Evolutionary conservation across 1,140 invertebrate species (phyloP), one percentile per base, ranked within the genome.

Genomic region (Phenacoccus solenopsis): DNA sequence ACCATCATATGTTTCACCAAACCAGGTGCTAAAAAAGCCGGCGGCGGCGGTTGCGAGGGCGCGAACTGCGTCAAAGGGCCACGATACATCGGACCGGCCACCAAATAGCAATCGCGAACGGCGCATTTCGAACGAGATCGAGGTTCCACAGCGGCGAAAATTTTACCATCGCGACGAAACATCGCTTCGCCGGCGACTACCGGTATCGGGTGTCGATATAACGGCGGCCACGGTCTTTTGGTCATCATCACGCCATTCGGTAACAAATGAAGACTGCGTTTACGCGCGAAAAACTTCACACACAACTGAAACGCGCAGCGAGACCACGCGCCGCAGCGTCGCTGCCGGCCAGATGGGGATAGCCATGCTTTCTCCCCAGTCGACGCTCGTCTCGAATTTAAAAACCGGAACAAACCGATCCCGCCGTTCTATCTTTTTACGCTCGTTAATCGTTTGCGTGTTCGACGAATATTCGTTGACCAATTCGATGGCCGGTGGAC

Each of bases 191-290:
- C 76, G 76, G 27, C 21, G 22, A 16, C 20, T 5, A 22, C 16
- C 22, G 59, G 59, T 27, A 79, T 74, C 9, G 76, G 75, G 2
- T 79, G 84, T 1, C 84, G 78, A 74, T 85, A 83, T 75, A 85
- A 79, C 73, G 84, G 81, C 0, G 85, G 84, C 84, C 85, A 86
- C 2, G 84, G 82, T 75, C 82, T 78, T 77, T 76, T 68, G 32
- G 69, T 32, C 70, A 68, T 67, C 59, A 64, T 64, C 25, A 27
- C 25, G 25, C 59, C 21, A 25, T 64, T 10, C 59, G 25, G n/a
- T n/a, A n/a, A n/a, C 59, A 20, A 25, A 3, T 10, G 59, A 64
- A 20, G 59, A 10, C 59, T 24, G n/a, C 13, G 22, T 25, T 9
- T 10, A 64, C 59, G 59, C 38, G 38, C 38, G 38, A 49, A 49